phyloP scores from a whole-genome alignment of 2,888 invertebrate genomes.

The Mellilla xanthometata region DNA sequence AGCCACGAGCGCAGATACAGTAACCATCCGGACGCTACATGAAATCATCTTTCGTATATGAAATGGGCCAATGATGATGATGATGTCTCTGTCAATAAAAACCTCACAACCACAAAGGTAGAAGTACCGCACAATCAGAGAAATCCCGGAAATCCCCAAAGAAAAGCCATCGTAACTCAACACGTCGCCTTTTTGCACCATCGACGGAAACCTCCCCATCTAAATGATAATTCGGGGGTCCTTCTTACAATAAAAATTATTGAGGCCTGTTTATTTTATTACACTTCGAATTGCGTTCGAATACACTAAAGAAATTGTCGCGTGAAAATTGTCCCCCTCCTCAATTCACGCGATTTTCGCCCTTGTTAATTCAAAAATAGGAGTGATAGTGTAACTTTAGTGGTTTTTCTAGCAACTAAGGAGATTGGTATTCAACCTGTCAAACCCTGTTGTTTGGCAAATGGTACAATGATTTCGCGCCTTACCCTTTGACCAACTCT shows the following conservation, averaged over 20 bases:
- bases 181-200: constrained; percentile 54
- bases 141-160: constrained; percentile 48
- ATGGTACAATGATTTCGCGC: constrained; percentile 60
- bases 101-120: constrained; percentile 17
- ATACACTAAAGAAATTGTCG: constrained; percentile 45
- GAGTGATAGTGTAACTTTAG: background rate
- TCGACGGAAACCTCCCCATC: constrained; percentile 65
- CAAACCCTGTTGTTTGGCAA: constrained; percentile 50
- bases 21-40: no score
- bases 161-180: constrained; percentile 64
- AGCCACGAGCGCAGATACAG: no score
- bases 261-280: constrained; percentile 80
- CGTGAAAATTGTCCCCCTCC: constrained; percentile 25
- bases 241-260: constrained; percentile 81
- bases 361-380: constrained; percentile 8
- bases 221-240: constrained; percentile 79
- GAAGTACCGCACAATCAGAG: constrained; percentile 59
- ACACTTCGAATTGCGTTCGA: constrained; percentile 76
- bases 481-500: constrained; percentile 63
- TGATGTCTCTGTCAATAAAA: constrained; percentile 9
- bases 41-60: no score
- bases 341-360: constrained; percentile 29
- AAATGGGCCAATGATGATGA: no score
- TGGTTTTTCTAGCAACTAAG: constrained; percentile 17
- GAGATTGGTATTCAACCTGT: constrained; percentile 40